phyloP scores from a whole-genome alignment of 1,140 invertebrate species.

The Oedothorax gibbosus region DNA sequence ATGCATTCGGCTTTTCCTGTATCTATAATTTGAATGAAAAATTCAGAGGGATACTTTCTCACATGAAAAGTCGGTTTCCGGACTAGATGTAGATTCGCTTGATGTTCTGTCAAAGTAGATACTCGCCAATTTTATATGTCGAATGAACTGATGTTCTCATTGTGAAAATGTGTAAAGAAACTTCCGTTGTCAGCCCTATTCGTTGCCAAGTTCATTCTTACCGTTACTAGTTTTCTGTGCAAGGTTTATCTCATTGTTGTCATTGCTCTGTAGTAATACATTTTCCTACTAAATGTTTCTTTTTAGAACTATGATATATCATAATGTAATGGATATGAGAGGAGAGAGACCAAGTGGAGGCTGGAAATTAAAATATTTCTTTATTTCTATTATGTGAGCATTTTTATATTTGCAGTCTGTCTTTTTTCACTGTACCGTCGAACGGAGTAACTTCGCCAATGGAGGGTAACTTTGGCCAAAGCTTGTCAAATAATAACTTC shows the following conservation, averaged over 20 bases:
- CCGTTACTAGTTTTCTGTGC: constrained; percentile 3
- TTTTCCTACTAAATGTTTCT: constrained; percentile 26
- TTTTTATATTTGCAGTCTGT: too few relatives aligned
- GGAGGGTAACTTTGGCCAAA: too few relatives aligned
- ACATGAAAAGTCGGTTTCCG: too few relatives aligned
- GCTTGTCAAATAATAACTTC: too few relatives aligned
- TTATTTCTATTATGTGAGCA: constrained; percentile 6
- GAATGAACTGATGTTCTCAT: constrained; percentile 1
- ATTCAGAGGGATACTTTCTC: too few relatives aligned
- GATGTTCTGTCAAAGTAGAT: neutral
- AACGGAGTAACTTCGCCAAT: too few relatives aligned
- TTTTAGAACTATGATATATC: constrained; percentile 28
- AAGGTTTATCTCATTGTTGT: constrained; percentile 33
- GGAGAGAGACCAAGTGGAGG: neutral
- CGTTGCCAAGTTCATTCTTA: constrained; percentile 1
- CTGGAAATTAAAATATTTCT: constrained; percentile 30
- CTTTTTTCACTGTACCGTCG: too few relatives aligned
- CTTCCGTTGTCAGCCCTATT: constrained; percentile 13
- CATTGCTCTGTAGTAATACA: constrained; percentile 21
- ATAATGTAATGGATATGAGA: constrained; percentile 11
- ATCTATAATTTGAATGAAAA: too few relatives aligned
- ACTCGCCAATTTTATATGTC: neutral
- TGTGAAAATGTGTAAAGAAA: neutral
- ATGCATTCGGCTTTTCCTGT: too few relatives aligned
- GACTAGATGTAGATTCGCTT: neutral